Conservation (phyloP, 1,140 invertebrate species). For the Atta cephalotes region DNA sequence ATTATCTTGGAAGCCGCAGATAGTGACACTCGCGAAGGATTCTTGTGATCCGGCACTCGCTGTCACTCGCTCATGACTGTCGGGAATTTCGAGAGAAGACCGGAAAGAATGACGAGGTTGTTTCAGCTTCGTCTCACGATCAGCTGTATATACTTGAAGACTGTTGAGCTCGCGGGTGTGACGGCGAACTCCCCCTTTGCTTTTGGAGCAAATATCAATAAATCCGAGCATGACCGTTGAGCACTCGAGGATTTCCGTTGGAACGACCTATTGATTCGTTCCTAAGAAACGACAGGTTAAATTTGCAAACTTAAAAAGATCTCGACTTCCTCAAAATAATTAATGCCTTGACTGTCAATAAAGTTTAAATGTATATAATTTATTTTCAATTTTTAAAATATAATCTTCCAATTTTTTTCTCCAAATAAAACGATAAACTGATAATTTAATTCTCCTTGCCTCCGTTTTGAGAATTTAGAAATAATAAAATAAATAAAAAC, state of each 20-base stretch:
- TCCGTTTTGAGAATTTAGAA: background rate
- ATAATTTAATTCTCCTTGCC: background rate
- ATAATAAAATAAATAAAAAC: background rate
- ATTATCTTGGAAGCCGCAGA: background rate
- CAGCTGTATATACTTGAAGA: constrained; percentile 73
- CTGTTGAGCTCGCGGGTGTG: constrained; percentile 72
- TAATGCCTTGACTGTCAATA: background rate
- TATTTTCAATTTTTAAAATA: background rate
- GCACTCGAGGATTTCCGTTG: constrained; percentile 43
- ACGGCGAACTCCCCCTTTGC: constrained; percentile 56
- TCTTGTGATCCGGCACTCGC: background rate
- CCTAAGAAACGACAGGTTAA: background rate
- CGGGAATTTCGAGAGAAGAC: background rate
- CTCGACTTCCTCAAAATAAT: background rate
- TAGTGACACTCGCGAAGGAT: constrained; percentile 18
- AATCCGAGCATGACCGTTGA: constrained; percentile 82
- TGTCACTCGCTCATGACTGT: constrained; percentile 25
- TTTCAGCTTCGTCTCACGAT: constrained; percentile 56
- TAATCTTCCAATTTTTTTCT: background rate
- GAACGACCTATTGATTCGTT: constrained; percentile 21
- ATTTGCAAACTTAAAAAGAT: background rate
- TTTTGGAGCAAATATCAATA: constrained; percentile 82
- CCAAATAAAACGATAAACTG: background rate
- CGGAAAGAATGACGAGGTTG: background rate
- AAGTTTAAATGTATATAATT: background rate